Evolutionary conservation across 2,888 invertebrate genomes (phyloP).

Genomic region (Dryobotodes eremita): DNA sequence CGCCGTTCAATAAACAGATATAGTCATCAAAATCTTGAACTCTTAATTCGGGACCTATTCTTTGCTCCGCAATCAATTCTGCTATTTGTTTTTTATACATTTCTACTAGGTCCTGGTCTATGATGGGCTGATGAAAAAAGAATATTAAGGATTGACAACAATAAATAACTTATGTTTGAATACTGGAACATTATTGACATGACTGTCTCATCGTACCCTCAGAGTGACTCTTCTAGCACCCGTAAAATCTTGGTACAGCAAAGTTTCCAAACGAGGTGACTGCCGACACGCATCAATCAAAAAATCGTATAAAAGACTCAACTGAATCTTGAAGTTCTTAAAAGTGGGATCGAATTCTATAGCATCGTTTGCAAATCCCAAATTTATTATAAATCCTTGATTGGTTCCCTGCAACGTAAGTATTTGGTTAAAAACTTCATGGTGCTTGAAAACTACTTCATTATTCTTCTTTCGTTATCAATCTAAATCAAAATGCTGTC

Average conservation of each 20-base stretch:
- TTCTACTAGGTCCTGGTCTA: slow-evolving; percentile 93
- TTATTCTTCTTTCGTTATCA: too few species aligned
- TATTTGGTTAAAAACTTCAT: background rate
- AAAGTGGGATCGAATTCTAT: slow-evolving; percentile 94
- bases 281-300: slow-evolving; percentile 93
- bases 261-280: slow-evolving; percentile 95
- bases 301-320: slow-evolving; percentile 93
- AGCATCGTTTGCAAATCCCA: slow-evolving; percentile 91
- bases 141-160: background rate
- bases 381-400: slow-evolving; percentile 92
- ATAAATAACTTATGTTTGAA: background rate
- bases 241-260: slow-evolving; percentile 93
- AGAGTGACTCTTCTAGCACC: slow-evolving; percentile 71
- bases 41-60: slow-evolving; percentile 93
- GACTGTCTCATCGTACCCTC: slow-evolving; percentile 73
- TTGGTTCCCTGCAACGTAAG: slow-evolving; percentile 90
- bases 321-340: slow-evolving; percentile 93
- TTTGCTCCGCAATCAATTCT: slow-evolving; percentile 92
- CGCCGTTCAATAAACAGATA: slow-evolving; percentile 94
- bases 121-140: slow-evolving; percentile 92
- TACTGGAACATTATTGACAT: background rate
- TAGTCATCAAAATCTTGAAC: slow-evolving; percentile 96
- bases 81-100: slow-evolving; percentile 91
- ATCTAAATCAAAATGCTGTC: background rate
- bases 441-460: background rate